Conservation (phyloP, 2,113 vertebrate genomes). For the Kryptolebias marmoratus region DNA sequence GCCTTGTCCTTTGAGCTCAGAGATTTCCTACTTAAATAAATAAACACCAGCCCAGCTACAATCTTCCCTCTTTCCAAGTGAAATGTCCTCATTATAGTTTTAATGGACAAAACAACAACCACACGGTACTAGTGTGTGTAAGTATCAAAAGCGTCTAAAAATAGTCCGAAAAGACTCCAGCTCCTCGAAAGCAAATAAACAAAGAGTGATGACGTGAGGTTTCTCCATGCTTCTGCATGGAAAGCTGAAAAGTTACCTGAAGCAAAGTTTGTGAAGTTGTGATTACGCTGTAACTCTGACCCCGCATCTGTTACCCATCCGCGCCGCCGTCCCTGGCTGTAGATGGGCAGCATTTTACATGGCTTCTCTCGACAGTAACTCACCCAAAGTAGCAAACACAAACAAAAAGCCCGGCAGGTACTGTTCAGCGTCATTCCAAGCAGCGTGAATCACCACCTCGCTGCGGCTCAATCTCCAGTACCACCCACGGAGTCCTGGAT, state of each 20-base stretch:
- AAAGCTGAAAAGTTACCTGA: slow-evolving; percentile 16
- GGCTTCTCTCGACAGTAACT: slow-evolving; percentile 58
- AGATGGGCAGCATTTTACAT: slow-evolving; percentile 32
- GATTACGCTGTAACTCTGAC: slow-evolving; percentile 4
- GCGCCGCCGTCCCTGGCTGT: slow-evolving; percentile 17
- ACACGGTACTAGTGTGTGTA: no score
- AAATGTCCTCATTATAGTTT: no score
- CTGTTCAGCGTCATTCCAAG: slow-evolving; percentile 68
- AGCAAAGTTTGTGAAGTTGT: slow-evolving; percentile 10
- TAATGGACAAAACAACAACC: no score
- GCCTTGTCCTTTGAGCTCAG: no score
- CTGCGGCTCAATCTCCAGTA: slow-evolving; percentile 58
- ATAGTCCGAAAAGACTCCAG: no score
- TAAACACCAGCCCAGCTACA: no score
- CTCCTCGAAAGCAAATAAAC: no score
- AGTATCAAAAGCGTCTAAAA: no score
- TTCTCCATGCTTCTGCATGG: background rate
- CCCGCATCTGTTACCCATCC: slow-evolving; percentile 21
- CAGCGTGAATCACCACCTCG: slow-evolving; percentile 64
- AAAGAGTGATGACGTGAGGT: no score
- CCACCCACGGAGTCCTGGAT: slow-evolving; percentile 72
- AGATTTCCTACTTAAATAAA: no score
- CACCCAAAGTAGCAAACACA: slow-evolving; percentile 63
- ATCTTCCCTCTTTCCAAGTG: no score
- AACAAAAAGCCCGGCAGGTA: slow-evolving; percentile 54